phyloP scores from a whole-genome alignment of 92 coral and sea anemone species.

The Palythoa grandis region DNA sequence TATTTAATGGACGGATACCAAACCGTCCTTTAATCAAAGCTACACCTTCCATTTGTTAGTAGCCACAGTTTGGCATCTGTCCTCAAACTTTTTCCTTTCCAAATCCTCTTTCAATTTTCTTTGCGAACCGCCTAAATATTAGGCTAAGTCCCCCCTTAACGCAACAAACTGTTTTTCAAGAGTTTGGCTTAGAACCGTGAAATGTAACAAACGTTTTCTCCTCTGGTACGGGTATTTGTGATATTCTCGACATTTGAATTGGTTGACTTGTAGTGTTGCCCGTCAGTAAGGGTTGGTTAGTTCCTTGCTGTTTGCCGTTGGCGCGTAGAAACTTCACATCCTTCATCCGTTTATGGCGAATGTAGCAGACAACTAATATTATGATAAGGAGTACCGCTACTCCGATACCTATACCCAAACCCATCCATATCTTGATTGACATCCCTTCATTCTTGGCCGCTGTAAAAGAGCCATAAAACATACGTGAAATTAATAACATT shows the following conservation, averaged over 20 bases:
- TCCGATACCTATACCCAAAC: slow-evolving; percentile 7
- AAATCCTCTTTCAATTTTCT: no score
- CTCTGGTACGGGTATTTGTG: not conserved
- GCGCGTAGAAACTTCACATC: not conserved
- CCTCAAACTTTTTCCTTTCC: no score
- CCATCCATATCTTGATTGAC: not conserved
- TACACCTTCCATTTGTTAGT: no score
- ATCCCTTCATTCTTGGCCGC: not conserved
- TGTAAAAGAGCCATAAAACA: not conserved
- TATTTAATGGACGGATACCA: no score
- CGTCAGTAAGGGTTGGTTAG: slow-evolving; percentile 2
- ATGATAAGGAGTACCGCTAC: not conserved
- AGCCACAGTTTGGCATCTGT: no score
- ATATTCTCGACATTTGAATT: slow-evolving; percentile 8
- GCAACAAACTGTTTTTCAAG: not conserved
- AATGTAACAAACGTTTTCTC: slow-evolving; percentile 26
- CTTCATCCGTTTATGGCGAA: slow-evolving; percentile 15
- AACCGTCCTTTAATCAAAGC: no score
- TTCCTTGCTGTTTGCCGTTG: not conserved
- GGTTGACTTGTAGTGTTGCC: slow-evolving; percentile 3
- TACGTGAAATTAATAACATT: not conserved
- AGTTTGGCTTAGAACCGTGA: slow-evolving; percentile 16
- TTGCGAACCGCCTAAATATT: no score
- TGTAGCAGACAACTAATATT: not conserved
- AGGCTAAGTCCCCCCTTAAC: no score